Base-by-base conservation (phyloP, 1,140 invertebrate genomes). In the Cherax destructor region DNA sequence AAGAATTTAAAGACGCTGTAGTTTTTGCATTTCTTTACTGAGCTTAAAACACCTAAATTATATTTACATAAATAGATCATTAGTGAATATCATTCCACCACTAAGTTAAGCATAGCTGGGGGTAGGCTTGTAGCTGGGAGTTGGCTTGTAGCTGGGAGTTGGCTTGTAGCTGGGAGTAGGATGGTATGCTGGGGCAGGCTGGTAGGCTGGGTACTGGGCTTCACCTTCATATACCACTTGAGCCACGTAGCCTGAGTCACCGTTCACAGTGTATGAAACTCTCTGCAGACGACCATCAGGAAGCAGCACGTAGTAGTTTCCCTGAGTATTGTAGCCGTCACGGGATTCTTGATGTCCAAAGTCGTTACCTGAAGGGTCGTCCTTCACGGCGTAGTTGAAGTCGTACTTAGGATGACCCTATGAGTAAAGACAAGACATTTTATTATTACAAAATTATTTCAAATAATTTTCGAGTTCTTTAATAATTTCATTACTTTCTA, bases 291-390 rank as follows among this genome's bases (percentile, higher is more conserved):
- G 76, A 77, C 97, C 97, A 95, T 98, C 97, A 83, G 97, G 97
- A 93, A 56, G 52, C 69, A 97, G 95, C 93, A 98, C 97, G 95
- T 97, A 96, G 95, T 98, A 98, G 94, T 96, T 96, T 94, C 97
- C 97, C 94, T 96, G 96, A 90, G 97, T 96, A 72, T 96, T 95
- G 94, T 97, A 97, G 77, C 97, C 97, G 94, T 97, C 96, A 88
- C 97, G 95, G 94, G 96, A 96, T 95, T 98, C 97, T 93, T 96
- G 96, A 95, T 98, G 97, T 93, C 97, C 97, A 94, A 97, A 98
- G 93, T 97, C 96, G 93, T 96, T 96, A 94, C 97, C 97, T 93
- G 96, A 96, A 95, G 97, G 96, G 78, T 95, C 95, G 94, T 97
- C 97, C 93, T 97, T 96, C 87, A 98, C 97, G 95, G 97, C 96